phyloP scores from a whole-genome alignment of 1,140 invertebrate species.

The Bombyx mori region ASM3026992v2 NC_085128.1:6310001-6310500 shows the following conservation, averaged over 20 bases:
- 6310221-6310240: too few species aligned
- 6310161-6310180: conserved; percentile 20
- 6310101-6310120: conserved; percentile 11
- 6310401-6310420: conserved; percentile 4
- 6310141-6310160: conserved; percentile 22
- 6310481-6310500: not conserved
- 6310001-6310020: not conserved
- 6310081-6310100: conserved; percentile 22
- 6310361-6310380: conserved; percentile 9
- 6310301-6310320: conserved; percentile 8
- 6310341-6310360: conserved; percentile 7
- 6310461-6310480: not conserved
- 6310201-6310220: conserved; percentile 3
- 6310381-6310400: conserved; percentile 5
- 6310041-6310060: not conserved
- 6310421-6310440: conserved; percentile 7
- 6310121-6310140: conserved; percentile 19
- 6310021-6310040: not conserved
- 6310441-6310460: conserved; percentile 5
- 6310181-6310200: conserved; percentile 7
- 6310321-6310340: conserved; percentile 5
- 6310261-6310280: not conserved
- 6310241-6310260: not conserved
- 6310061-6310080: not conserved
- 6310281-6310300: conserved; percentile 7